These are phyloP conservation scores for Ctenodactylus gundi DNA, from an alignment of 2,113 vertebrate species.

Conservation along the genomic window DNA sequence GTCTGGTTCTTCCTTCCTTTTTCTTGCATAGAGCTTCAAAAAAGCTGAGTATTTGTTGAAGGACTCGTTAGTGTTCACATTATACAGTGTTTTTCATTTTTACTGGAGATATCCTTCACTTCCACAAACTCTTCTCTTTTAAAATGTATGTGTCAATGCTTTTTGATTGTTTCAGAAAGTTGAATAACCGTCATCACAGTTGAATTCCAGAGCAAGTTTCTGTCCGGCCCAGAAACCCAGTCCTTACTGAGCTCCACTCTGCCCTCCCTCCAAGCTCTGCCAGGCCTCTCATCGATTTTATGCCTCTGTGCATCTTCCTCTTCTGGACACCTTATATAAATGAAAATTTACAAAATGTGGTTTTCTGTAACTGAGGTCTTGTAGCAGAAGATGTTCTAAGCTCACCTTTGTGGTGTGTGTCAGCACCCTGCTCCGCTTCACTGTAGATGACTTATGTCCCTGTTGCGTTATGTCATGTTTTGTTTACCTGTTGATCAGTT, in stretches of 20 bases:
- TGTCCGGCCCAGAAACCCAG: neutral
- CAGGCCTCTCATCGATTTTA: neutral
- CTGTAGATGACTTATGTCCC: neutral
- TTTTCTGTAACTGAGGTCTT: neutral
- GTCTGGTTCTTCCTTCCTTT: neutral
- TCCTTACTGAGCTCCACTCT: neutral
- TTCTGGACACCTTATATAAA: neutral
- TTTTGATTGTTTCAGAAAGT: conserved; percentile 4
- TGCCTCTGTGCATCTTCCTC: neutral
- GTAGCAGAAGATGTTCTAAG: neutral
- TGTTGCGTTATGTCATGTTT: neutral
- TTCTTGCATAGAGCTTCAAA: neutral
- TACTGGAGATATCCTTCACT: conserved; percentile 1
- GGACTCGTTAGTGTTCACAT: neutral
- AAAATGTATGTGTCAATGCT: neutral
- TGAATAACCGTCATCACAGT: neutral
- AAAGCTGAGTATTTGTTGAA: neutral
- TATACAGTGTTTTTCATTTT: neutral
- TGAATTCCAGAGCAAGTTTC: conserved; percentile 51
- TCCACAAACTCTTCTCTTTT: neutral
- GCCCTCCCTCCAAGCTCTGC: neutral
- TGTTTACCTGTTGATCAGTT: neutral
- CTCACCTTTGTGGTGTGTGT: neutral
- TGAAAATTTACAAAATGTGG: neutral
- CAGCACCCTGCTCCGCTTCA: neutral